A percentile compares a stretch with the other conserved stretches of the same genome.
Evolutionary conservation across 2,888 invertebrate species (phyloP).

Genomic region (Tetrapedia diversipes): DNA sequence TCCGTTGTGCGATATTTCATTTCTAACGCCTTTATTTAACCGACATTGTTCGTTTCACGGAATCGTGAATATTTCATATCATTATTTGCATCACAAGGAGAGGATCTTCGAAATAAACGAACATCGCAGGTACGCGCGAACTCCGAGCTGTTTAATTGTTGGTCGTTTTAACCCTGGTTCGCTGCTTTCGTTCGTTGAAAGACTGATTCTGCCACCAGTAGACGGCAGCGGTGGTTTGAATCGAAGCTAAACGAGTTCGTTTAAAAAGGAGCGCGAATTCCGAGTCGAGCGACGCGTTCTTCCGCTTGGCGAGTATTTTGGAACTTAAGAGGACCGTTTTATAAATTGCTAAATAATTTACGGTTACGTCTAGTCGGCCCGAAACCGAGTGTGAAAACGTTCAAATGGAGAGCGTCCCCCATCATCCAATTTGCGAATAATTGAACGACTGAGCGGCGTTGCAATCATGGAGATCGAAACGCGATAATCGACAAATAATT

Average conservation of each 20-base stretch:
- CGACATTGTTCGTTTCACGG: background rate
- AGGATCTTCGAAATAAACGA: constrained; percentile 12
- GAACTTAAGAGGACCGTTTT: constrained; percentile 40
- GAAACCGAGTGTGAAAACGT: background rate
- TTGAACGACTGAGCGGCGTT: background rate
- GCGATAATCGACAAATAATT: background rate
- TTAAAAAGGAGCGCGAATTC: constrained; percentile 1
- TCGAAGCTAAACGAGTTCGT: constrained; percentile 27
- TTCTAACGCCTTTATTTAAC: background rate
- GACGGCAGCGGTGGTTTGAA: background rate
- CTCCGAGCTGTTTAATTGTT: background rate
- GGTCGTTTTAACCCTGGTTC: background rate
- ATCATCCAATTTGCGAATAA: constrained; percentile 27
- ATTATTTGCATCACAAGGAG: constrained; percentile 5
- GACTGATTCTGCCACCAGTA: background rate
- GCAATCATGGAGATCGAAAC: constrained; percentile 12
- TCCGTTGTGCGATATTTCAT: background rate
- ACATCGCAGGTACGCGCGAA: background rate
- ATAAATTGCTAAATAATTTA: constrained; percentile 6
- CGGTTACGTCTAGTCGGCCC: background rate
- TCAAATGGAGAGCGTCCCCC: background rate
- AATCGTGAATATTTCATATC: constrained; percentile 11
- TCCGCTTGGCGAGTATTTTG: constrained; percentile 1
- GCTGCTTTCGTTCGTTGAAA: constrained; percentile 4
- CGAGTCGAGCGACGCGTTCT: constrained; percentile 1